These are phyloP conservation scores for Cyclargus thomasi DNA, from an alignment of 1,140 invertebrate species.

Conservation along the genomic window DNA sequence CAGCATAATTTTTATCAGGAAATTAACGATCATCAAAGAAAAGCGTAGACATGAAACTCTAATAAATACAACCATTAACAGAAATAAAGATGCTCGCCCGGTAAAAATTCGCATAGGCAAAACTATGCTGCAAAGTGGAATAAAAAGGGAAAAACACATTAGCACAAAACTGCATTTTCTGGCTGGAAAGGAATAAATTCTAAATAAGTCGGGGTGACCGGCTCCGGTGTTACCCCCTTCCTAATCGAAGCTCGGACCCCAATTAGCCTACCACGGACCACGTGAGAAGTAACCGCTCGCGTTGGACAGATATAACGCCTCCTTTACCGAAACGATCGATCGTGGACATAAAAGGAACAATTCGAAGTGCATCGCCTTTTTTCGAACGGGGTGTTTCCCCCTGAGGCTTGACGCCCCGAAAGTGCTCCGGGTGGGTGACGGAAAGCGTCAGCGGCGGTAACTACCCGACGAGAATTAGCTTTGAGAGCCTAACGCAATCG, in stretches of 20 bases:
- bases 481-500: slow-evolving; percentile 42
- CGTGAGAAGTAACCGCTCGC: slow-evolving; percentile 53
- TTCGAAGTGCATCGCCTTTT: slow-evolving; percentile 71
- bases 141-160: slow-evolving; percentile 4
- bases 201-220: slow-evolving; percentile 17
- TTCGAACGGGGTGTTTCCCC: slow-evolving; percentile 53
- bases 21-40: neutral
- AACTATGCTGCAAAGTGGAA: slow-evolving; percentile 15
- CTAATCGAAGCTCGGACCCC: slow-evolving; percentile 43
- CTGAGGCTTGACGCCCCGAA: slow-evolving; percentile 56
- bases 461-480: slow-evolving; percentile 51
- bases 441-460: slow-evolving; percentile 52
- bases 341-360: slow-evolving; percentile 72
- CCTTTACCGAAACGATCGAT: slow-evolving; percentile 71
- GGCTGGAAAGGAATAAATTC: slow-evolving; percentile 15
- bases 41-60: neutral
- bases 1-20: neutral
- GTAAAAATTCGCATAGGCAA: neutral
- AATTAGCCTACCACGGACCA: slow-evolving; percentile 58
- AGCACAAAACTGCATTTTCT: slow-evolving; percentile 12
- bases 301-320: slow-evolving; percentile 66
- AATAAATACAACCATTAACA: neutral
- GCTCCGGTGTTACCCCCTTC: slow-evolving; percentile 30
- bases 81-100: neutral
- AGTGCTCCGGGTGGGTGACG: slow-evolving; percentile 58